Evolutionary conservation across 2,888 invertebrate genomes (phyloP).

Genomic region (Tenthredo scrophulariae): DNA sequence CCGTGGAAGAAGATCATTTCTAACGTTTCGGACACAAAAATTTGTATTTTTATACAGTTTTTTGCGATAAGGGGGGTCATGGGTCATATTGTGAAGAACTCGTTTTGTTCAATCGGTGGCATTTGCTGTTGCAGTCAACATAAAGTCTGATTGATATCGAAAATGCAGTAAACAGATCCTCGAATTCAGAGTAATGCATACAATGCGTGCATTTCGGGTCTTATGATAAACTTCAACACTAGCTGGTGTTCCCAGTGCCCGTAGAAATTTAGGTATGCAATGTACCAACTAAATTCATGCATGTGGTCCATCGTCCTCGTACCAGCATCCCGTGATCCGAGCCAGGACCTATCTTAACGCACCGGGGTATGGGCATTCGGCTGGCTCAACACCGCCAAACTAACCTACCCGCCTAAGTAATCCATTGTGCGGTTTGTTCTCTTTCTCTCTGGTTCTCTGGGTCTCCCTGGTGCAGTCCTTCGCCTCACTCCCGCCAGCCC

Average conservation of each 20-base stretch:
- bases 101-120: no score
- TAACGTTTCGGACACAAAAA: no score
- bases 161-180: background rate
- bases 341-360: slow-evolving; percentile 76
- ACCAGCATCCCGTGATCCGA: slow-evolving; percentile 57
- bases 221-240: no score
- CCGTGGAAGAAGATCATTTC: no score
- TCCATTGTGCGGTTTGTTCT: slow-evolving; percentile 69
- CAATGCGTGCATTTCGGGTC: background rate
- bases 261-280: background rate
- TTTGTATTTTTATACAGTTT: no score
- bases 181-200: background rate
- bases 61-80: no score
- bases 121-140: no score
- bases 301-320: slow-evolving; percentile 36
- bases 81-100: no score
- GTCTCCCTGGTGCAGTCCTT: slow-evolving; percentile 25
- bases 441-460: slow-evolving; percentile 37
- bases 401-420: slow-evolving; percentile 76
- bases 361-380: slow-evolving; percentile 66
- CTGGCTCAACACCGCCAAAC: slow-evolving; percentile 66
- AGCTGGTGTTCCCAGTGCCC: background rate
- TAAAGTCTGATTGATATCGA: no score
- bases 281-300: background rate
- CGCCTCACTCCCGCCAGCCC: background rate